Percentiles rank a stretch among this genome's conserved stretches.
phyloP scores from a whole-genome alignment of 2,113 vertebrate species.

The Callipepla californica region DNA sequence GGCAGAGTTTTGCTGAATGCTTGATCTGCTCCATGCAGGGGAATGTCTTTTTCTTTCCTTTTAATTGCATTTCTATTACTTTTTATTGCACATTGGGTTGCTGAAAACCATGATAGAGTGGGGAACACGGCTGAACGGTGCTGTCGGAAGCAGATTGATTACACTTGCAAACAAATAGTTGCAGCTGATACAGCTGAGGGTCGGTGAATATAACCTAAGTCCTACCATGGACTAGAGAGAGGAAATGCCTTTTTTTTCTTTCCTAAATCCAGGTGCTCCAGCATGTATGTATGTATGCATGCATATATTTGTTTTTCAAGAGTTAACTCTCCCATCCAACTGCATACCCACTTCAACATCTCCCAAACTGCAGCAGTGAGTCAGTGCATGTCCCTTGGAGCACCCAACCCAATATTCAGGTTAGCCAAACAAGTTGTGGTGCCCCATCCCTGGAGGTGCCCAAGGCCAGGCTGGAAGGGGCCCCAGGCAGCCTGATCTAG shows the following conservation, averaged over 20 bases:
- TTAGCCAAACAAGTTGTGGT: no score
- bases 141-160: not conserved
- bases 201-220: not conserved
- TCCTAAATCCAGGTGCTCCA: not conserved
- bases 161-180: not conserved
- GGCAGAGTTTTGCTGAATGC: not conserved
- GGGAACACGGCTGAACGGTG: not conserved
- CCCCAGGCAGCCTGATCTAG: no score
- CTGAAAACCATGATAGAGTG: not conserved
- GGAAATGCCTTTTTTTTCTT: not conserved
- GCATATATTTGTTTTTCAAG: not conserved
- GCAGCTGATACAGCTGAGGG: not conserved
- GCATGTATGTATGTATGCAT: no score
- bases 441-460: no score
- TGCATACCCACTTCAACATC: rapidly evolving
- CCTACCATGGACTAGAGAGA: not conserved
- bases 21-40: rapidly evolving
- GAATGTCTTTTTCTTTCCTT: not conserved
- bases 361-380: not conserved
- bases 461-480: no score
- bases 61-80: not conserved
- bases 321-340: not conserved
- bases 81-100: not conserved
- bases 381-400: not conserved
- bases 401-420: not conserved